These are phyloP conservation scores for Notocelia uddmanniana DNA, from an alignment of 2,888 invertebrate species.

Conservation along the genomic window DNA sequence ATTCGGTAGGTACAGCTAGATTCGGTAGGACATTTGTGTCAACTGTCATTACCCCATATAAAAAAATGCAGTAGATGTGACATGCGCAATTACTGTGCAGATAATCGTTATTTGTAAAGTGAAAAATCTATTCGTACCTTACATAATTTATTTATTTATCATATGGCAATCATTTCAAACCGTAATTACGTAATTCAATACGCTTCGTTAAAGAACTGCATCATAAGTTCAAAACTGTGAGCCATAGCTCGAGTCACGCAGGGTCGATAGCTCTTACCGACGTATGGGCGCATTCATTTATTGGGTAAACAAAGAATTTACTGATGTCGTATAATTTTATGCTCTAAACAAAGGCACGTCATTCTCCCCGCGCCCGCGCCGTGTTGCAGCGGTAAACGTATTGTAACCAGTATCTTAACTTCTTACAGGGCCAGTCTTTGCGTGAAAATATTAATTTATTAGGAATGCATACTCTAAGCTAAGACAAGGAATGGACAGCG, in stretches of 20 bases:
- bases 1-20: too few relatives aligned
- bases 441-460: too few relatives aligned
- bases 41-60: too few relatives aligned
- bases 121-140: too few relatives aligned
- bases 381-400: not conserved
- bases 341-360: constrained; percentile 83
- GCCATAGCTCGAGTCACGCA: constrained; percentile 59
- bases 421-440: not conserved
- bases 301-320: constrained; percentile 84
- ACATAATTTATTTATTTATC: too few relatives aligned
- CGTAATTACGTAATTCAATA: constrained; percentile 21
- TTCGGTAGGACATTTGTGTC: too few relatives aligned
- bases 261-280: constrained; percentile 65
- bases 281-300: constrained; percentile 75
- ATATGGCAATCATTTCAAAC: too few relatives aligned
- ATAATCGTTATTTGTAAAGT: too few relatives aligned
- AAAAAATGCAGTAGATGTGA: too few relatives aligned
- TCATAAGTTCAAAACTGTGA: constrained; percentile 49
- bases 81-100: too few relatives aligned
- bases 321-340: constrained; percentile 84
- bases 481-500: not conserved
- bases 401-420: constrained; percentile 5
- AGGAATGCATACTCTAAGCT: not conserved
- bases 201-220: not conserved
- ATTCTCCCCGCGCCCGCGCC: constrained; percentile 52